Base-by-base conservation (phyloP, 2,888 invertebrate genomes). In the Tryphoninae sp. region DNA sequence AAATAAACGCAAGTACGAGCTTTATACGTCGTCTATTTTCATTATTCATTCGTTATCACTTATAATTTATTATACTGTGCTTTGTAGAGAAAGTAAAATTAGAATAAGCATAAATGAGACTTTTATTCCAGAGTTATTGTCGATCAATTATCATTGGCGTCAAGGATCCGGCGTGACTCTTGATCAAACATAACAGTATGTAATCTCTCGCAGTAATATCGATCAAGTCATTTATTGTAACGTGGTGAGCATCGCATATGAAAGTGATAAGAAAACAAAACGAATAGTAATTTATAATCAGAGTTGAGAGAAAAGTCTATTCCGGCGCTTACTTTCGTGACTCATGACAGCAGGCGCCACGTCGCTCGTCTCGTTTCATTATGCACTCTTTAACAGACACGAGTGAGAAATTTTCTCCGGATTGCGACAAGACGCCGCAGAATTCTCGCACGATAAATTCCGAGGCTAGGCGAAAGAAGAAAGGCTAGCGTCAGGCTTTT, bases 361-460 rank as follows among this genome's bases (percentile, higher is more conserved):
- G 72, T 73, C 73, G 64, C 62, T 64, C 73, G 42, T 55, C 19
- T 19, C 40, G 19, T 13, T 61, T 33, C 49, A 81, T 74, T 81
- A 74, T 81, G 62, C 64, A 77, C 81, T 62, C 62, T 78, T 74
- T 73, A 78, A 78, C 65, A 51, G 72, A 77, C 40, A 59, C 49
- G 33, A 22, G 64, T 16, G 61, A 62, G 19, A 40, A 51, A 55
- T 65, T 23, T 40, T 51, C 45, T 42, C 45, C 49, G 33, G 55
- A 22, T 22, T 6, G 58, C 59, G 80, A 82, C 77, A 82, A 77
- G 79, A 80, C n/a, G 49, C 51, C 11, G 73, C 72, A 19, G 68
- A 82, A 77, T 65, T 69, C 69, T 71, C 19, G 62, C 42, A 62
- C 22, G 73, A 77, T 82, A 77, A 80, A 82, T 82, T 64, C 79